Evolutionary conservation across 2,797 vertebrate species (phyloP).

Genomic region (Antennarius maculatus): DNA sequence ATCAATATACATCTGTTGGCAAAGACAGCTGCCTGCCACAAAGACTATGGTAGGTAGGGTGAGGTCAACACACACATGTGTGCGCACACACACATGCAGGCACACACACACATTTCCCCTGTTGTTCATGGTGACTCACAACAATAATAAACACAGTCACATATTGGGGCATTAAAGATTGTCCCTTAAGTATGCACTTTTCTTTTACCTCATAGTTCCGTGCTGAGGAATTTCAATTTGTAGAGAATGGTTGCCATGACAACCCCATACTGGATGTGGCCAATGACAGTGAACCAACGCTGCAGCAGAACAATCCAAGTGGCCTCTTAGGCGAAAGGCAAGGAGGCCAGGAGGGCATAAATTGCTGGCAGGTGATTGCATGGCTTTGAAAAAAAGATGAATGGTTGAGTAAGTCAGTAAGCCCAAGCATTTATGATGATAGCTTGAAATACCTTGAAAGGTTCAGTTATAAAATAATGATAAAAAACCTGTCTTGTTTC

Average conservation of each 20-base stretch:
- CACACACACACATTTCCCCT: too few species aligned
- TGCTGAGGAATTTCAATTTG: slow-evolving; percentile 94
- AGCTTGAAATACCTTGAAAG: background rate
- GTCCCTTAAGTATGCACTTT: background rate
- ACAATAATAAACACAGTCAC: background rate
- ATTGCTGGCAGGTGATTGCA: slow-evolving; percentile 88
- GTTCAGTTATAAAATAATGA: background rate
- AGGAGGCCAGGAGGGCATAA: slow-evolving; percentile 74
- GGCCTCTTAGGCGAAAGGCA: slow-evolving; percentile 84
- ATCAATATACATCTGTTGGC: slow-evolving; percentile 97
- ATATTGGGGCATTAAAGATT: too few species aligned
- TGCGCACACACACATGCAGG: too few species aligned
- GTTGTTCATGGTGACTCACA: too few species aligned
- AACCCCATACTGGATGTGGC: slow-evolving; percentile 96
- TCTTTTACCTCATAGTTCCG: slow-evolving; percentile 76
- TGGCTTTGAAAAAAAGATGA: background rate
- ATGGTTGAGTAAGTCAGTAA: background rate
- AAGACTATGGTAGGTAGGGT: slow-evolving; percentile 82
- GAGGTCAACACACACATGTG: background rate
- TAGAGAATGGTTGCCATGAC: slow-evolving; percentile 98
- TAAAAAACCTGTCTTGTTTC: background rate
- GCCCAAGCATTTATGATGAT: background rate
- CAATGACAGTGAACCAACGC: slow-evolving; percentile 91
- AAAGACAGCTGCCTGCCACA: slow-evolving; percentile 89
- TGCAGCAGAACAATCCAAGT: slow-evolving; percentile 92